Evolutionary conservation across 1,140 invertebrate genomes (phyloP), one percentile per base, ranked within the genome.

Genomic region (Antheraea mylitta): DNA sequence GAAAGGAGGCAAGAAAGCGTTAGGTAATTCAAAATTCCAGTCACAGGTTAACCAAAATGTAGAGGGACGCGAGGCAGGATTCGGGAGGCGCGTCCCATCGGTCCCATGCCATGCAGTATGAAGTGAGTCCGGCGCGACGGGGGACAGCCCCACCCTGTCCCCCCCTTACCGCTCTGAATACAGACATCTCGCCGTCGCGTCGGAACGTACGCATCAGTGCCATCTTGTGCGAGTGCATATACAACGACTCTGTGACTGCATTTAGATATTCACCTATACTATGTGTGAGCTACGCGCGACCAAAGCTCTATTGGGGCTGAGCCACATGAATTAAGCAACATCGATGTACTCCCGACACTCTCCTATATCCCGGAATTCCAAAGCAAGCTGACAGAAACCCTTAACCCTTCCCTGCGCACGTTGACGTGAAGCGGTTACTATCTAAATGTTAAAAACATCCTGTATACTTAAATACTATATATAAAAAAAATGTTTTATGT

Each of bases 21-120:
- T 85, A 90, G 88, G 87, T 87, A 83, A 78, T 82, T 87, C 79
- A 84, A 89, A 90, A 90, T 83, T 83, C 82, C 84, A 91, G 86
- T 91, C 86, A 90, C 89, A 90, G 83, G 81, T 78, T 66, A 58
- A 58, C 64, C 58, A 36, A 61, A 10, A 10, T 22, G 19, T 13
- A 10, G 60, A 61, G 9, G 30, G 58, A 8, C 45, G 30, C 61
- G 30, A 36, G 19, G 61, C 16, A 36, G 61, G 59, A 36, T 18
- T 18, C 13, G 30, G 22, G 61, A 16, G 61, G 11, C 45, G 16
- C 45, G 16, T 53, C 45, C 45, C 45, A 53, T 53, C 45, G 13
- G 45, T 53, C 45, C 45, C 65, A 64, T 63, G 69, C 48, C 69
- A 71, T 71, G 69, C 69, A 64, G 69, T 67, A 61, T 37, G 65